Evolutionary conservation across 1,140 invertebrate species (phyloP), one percentile per base, ranked within the genome.

Genomic region (Scaptomyza graminum): DNA sequence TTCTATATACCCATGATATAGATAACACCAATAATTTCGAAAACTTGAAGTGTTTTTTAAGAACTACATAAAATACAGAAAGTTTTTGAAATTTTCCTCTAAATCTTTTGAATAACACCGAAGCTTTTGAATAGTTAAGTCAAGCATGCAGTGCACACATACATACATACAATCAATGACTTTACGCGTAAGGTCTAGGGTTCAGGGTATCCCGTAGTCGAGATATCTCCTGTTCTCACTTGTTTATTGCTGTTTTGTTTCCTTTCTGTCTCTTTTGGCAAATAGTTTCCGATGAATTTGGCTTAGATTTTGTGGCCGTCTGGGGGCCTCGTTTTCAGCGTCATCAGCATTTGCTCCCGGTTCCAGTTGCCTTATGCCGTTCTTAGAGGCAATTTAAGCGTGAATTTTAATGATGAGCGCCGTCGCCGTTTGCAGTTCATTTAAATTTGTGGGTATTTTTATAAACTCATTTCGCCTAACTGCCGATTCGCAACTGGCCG

Each of bases 281-380:
- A 90, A 90, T 87, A 87, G 87, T 90, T 90, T 90, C 87, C 87
- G 83, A 88, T 87, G 87, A 90, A 90, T 85, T 78, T 76, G 68
- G 84, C 76, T 90, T 85, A 87, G 78, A 87, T 79, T 65, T 62
- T 64, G 66, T 63, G 61, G 12, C 9, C 34, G 28, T 55, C 22
- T 34, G 39, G 13, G 37, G 44, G 54, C 46, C 44, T 47, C 31
- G 54, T 34, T 37, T 44, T 31, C 50, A 51, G 52, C 49, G 76
- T 66, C 76, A 76, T 65, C 72, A 47, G 70, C 55, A 50, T 50
- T 39, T 50, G 62, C 46, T 73, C 54, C 28, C 62, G n/a, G 22
- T 65, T 13, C 18, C 44, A 18, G 46, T 52, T 63, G 9, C 39
- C 43, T 12, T 16, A n/a, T 44, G 47, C 44, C 55, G 41, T 60